Conservation (phyloP, 2,113 vertebrate genomes). For the Porphyrio hochstetteri region DNA sequence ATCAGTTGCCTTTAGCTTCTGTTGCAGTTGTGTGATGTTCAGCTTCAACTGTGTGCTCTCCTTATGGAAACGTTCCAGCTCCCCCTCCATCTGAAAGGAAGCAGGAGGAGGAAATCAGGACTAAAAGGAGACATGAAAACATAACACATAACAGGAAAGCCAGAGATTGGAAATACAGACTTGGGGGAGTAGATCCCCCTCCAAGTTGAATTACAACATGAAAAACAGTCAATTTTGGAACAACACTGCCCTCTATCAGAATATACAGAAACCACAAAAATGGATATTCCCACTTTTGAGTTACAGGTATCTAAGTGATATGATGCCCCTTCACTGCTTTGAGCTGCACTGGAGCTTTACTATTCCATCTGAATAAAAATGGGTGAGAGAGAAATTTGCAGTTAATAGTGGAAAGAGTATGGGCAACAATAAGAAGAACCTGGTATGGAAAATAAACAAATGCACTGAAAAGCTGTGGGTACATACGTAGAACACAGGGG, state of each 20-base stretch:
- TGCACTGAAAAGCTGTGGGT: background rate
- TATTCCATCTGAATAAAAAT: background rate
- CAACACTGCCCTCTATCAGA: conserved; percentile 54
- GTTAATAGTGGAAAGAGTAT: background rate
- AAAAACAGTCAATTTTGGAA: background rate
- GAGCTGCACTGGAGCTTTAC: background rate
- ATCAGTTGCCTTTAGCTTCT: conserved; percentile 82
- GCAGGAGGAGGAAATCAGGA: background rate
- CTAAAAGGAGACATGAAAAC: background rate
- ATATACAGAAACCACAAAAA: background rate
- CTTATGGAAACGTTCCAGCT: conserved; percentile 80
- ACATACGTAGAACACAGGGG: background rate
- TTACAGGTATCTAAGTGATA: background rate
- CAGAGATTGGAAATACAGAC: background rate
- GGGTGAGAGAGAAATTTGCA: background rate
- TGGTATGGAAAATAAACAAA: background rate
- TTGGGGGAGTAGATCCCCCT: background rate
- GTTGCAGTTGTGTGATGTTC: conserved; percentile 79
- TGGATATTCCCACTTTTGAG: background rate
- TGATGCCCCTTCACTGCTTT: background rate
- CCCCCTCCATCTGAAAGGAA: conserved; percentile 83
- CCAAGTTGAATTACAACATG: background rate
- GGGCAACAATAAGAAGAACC: background rate
- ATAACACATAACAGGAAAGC: background rate
- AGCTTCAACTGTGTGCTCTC: conserved; percentile 84